Conservation (phyloP, 1,140 invertebrate genomes). For the Micrasema longulum region DNA sequence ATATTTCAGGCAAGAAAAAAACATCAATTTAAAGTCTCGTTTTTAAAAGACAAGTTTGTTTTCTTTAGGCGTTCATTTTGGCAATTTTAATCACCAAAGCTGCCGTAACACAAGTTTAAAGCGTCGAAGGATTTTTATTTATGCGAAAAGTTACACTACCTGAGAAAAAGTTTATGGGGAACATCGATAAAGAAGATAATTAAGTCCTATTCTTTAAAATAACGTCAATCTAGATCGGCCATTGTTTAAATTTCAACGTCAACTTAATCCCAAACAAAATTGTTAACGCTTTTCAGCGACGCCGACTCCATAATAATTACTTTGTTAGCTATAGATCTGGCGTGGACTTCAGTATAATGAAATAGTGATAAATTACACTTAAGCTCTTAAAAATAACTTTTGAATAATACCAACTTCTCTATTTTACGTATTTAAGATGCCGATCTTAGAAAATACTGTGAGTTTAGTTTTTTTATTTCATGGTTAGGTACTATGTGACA, state of each 20-base stretch:
- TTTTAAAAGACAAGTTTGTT: constrained; percentile 4
- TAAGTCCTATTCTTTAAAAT: neutral
- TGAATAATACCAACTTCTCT: no score
- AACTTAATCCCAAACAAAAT: constrained; percentile 6
- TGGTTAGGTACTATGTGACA: no score
- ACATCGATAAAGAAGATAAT: constrained; percentile 33
- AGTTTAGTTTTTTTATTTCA: no score
- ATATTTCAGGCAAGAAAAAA: no score
- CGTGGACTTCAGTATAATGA: neutral
- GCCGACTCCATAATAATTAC: no score
- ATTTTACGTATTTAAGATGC: no score
- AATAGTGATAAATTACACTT: constrained; percentile 5
- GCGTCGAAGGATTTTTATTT: constrained; percentile 23
- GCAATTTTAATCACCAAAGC: constrained; percentile 17
- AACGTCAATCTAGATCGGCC: constrained; percentile 4
- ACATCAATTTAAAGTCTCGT: neutral
- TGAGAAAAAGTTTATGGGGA: constrained; percentile 9
- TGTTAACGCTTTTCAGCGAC: neutral
- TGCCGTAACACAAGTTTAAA: constrained; percentile 23
- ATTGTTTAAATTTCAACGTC: constrained; percentile 23
- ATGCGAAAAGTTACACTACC: constrained; percentile 25
- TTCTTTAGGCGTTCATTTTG: constrained; percentile 5
- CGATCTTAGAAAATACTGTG: no score
- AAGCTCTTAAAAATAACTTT: constrained; percentile 21
- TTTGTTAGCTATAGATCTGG: neutral